Evolutionary conservation across 2,888 invertebrate species (phyloP), one percentile per base, ranked within the genome.

Genomic region (Neria commutata): DNA sequence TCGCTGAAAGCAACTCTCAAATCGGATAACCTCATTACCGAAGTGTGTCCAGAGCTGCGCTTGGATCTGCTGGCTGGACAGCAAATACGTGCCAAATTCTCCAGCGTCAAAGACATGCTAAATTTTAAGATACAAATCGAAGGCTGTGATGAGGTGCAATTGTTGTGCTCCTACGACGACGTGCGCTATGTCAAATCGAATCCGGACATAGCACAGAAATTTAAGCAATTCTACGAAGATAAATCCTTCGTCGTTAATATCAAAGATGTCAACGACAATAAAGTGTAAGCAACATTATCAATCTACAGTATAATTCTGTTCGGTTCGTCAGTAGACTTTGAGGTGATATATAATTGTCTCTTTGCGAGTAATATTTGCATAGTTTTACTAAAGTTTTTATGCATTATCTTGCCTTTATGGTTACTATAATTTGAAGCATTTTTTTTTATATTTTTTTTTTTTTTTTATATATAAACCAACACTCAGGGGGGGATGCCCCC

Each of bases 141-240:
- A 60, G 76, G 77, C 65, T 78, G 76, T 70, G 70, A 73, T 60
- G 65, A 61, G 40, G 72, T 80, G n/a, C 73, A 75, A 65, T 71
- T 81, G 19, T 61, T 80, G 59, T 77, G 80, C 70, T 77, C 76
- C 58, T 82, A 79, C 60, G 75, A 78, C 57, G 81, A 82, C 65
- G 64, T 75, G 21, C 77, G 79, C 64, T 79, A 74, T 62, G 76
- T 78, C 2, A 80, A 79, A 69, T 76, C 80, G 5, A 80, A 81
- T 68, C 72, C 74, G 51, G 73, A 77, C 29, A 57, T 77, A 59
- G 76, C 75, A 14, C 67, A 68, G 17, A 84, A 84, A 50, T 78
- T 89, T 60, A 86, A 85, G 71, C 70, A 80, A 1, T 76, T 74
- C 42, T 85, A 86, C 54, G 74, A 84, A 49, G 82, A 81, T 46